Evolutionary conservation across 2,113 vertebrate species (phyloP), one percentile per base, ranked within the genome.

Genomic region (Rhizomys pruinosus): DNA sequence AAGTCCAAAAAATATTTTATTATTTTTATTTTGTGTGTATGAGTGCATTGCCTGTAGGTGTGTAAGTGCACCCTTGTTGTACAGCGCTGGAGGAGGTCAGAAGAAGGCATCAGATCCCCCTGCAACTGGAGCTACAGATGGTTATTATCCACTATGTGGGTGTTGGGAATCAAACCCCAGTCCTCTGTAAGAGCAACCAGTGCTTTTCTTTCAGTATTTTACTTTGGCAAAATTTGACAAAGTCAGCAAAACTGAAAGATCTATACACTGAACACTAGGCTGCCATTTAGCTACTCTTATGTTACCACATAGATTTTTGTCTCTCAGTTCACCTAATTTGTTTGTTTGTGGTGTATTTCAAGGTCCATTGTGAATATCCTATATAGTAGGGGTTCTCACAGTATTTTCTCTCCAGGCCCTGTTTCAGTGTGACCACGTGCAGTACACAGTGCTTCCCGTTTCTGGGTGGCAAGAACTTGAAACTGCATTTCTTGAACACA

Each of bases 341-440:
- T 57, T 4, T 73, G 32, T 20, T 84, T 5, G 3, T 69, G 34
- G 23, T 81, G 52, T 17, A 5, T 44, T 72, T 95, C 44, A 80
- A 90, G 72, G 25, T 55, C 44, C 81, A 32, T 72, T 77, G 16
- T n/a, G 66, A 22, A 39, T 1, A 32, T 77, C 11, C 25, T 91
- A 74, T 64, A 32, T 91, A 42, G 61, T 5, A 37, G 11, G 39
- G 44, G 7, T n/a, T 84, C 87, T 86, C 34, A 94, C 72, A 68
- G 57, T 64, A 0, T 32, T 96, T 78, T 92, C 19, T 27, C 44
- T 93, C 47, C 94, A 99, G 99, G 98, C 99, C 20, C 96, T 99
- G 89, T 99, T 99, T 97, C 99, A 99, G 32, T 99, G 99, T 94
- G 99, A 99, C 81, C 99, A 99, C 2, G 98, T 99, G 77, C 99